Evolutionary conservation across 1,140 invertebrate genomes (phyloP).

Genomic region (Atta colombica): DNA sequence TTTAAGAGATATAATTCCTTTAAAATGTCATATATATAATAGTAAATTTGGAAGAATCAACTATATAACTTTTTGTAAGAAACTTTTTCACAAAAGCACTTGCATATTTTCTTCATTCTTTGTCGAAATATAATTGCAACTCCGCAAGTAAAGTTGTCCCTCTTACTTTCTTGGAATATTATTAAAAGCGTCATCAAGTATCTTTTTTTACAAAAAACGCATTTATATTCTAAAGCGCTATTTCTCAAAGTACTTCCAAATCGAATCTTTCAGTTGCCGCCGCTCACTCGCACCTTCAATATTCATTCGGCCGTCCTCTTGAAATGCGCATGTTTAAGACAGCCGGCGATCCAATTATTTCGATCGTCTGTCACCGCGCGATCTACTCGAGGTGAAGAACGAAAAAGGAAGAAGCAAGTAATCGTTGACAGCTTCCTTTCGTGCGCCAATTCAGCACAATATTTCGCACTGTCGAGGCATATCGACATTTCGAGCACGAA

Average conservation of each 20-base stretch:
- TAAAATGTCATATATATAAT: slow-evolving; percentile 18
- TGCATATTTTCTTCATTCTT: slow-evolving; percentile 25
- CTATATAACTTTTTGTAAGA: slow-evolving; percentile 16
- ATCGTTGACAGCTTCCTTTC: slow-evolving; percentile 59
- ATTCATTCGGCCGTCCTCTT: slow-evolving; percentile 60
- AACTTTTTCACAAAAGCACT: slow-evolving; percentile 41
- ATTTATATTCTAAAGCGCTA: slow-evolving; percentile 16
- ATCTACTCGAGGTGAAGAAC: slow-evolving; percentile 1
- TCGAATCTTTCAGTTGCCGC: background rate
- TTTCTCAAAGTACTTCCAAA: slow-evolving; percentile 31
- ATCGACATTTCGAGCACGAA: slow-evolving; percentile 66
- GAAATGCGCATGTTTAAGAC: slow-evolving; percentile 61
- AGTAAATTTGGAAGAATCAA: slow-evolving; percentile 25
- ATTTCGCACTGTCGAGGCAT: slow-evolving; percentile 64
- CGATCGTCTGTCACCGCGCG: slow-evolving; percentile 36
- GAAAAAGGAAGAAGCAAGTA: slow-evolving; percentile 35
- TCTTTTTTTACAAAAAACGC: slow-evolving; percentile 44
- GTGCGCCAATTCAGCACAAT: slow-evolving; percentile 57
- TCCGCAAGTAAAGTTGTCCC: slow-evolving; percentile 24
- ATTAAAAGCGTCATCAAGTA: slow-evolving; percentile 38
- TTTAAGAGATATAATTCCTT: background rate
- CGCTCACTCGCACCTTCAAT: slow-evolving; percentile 28
- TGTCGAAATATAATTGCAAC: slow-evolving; percentile 37
- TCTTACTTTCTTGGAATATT: slow-evolving; percentile 9
- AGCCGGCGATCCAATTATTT: slow-evolving; percentile 64